Evolutionary conservation across 2,797 vertebrate species (phyloP).

Genomic region (Megaceryle alcyon): DNA sequence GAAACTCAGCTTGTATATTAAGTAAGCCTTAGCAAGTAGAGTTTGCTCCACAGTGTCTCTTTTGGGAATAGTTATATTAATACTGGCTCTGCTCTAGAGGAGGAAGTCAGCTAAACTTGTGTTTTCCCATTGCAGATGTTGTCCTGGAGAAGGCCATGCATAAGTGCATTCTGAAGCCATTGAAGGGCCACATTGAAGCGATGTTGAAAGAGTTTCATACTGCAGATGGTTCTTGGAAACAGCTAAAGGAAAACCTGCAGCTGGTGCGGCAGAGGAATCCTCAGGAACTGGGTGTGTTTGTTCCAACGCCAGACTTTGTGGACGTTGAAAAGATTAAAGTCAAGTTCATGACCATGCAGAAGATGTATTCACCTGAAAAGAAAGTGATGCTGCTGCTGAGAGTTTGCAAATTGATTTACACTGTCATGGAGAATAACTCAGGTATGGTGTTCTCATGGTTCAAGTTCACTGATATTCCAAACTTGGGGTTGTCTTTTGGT

Average conservation of each 20-base stretch:
- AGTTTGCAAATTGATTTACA: constrained; percentile 97
- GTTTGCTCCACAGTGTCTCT: neutral
- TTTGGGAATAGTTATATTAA: neutral
- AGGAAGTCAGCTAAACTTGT: constrained; percentile 32
- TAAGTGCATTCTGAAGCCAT: constrained; percentile 95
- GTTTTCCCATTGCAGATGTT: constrained; percentile 82
- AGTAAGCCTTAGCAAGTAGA: neutral
- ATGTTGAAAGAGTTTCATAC: constrained; percentile 90
- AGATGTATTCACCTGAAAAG: constrained; percentile 97
- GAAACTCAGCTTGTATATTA: neutral
- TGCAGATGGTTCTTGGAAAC: constrained; percentile 88
- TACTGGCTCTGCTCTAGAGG: constrained; percentile 2
- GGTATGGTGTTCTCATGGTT: constrained; percentile 73
- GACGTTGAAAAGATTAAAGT: constrained; percentile 94
- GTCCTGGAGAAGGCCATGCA: constrained; percentile 98
- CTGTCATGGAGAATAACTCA: constrained; percentile 97
- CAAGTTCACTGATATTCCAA: neutral
- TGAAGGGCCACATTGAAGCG: constrained; percentile 88
- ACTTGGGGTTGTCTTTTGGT: neutral
- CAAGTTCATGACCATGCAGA: constrained; percentile 94
- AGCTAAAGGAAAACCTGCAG: constrained; percentile 92
- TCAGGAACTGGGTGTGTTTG: constrained; percentile 91
- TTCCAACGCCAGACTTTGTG: constrained; percentile 88
- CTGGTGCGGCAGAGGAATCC: constrained; percentile 89
- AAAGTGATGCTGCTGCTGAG: constrained; percentile 93